Evolutionary conservation across 2,113 vertebrate genomes (phyloP), one percentile per base, ranked within the genome.

Genomic region (Psittacus erithacus): DNA sequence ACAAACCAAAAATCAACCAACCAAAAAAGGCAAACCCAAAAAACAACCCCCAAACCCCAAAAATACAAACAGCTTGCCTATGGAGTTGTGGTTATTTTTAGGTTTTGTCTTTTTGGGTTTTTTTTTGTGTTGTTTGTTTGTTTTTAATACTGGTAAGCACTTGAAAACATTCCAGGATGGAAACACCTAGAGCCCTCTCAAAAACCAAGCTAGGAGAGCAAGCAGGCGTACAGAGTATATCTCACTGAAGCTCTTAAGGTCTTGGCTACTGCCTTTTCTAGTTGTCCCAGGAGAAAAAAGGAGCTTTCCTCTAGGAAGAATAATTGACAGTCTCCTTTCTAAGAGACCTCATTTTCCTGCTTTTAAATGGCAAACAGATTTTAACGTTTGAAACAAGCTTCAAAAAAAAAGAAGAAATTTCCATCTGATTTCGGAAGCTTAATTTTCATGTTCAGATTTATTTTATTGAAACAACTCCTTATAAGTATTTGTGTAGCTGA

Each of bases 211-310:
- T 16, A 64, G 25, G 10, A 69, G 10, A 22, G 15, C 20, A 62
- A 69, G 27, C 25, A 86, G 22, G 12, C 1, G 0, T 18, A 55
- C 0, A 5, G n/a, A 76, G 10, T 2, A 35, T 0, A 92, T 46
- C n/a, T 90, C 62, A 55, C 28, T 77, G 46, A 9, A 22, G 35
- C 29, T 46, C 29, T 49, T 70, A 2, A 35, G 4, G 17, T 73
- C 39, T 62, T 79, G 24, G 38, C 41, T 93, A 65, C 47, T 65
- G 55, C 28, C 22, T 82, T 80, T 79, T 69, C 39, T 39, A 44
- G 6, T 4, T 67, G 28, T 22, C 28, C 10, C 31, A 87, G 62
- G 16, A 89, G 24, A 19, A 79, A 88, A 49, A 82, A 17, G 17
- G 13, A 85, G 31, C 17, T 76, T 78, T 24, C 35, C 73, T 18